Evolutionary conservation across 2,113 vertebrate species (phyloP).

Genomic region (Eurystomus gularis): DNA sequence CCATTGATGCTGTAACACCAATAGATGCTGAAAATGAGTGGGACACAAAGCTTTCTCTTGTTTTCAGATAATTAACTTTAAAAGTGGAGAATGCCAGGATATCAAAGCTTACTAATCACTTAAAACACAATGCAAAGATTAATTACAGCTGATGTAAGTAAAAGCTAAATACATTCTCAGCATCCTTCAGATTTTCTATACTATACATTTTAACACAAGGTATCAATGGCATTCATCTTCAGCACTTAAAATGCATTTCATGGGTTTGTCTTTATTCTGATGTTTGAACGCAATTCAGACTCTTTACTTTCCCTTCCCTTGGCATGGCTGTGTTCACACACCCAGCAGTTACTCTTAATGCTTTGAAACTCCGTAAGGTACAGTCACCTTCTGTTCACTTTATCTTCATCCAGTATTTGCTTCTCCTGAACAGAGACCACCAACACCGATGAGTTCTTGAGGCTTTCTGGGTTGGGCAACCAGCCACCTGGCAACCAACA

Average conservation of each 20-base stretch:
- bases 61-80: constrained; percentile 62
- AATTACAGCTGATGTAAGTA: constrained; percentile 58
- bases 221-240: constrained; percentile 54
- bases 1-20: constrained; percentile 49
- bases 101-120: constrained; percentile 60
- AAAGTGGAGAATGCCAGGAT: constrained; percentile 59
- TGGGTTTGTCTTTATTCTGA: constrained; percentile 45
- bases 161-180: constrained; percentile 58
- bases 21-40: constrained; percentile 58
- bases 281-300: constrained; percentile 62
- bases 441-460: constrained; percentile 15
- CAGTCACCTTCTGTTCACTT: constrained; percentile 15
- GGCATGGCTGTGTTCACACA: constrained; percentile 19
- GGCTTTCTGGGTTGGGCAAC: constrained; percentile 14
- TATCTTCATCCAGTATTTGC: constrained; percentile 31
- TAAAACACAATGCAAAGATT: constrained; percentile 47
- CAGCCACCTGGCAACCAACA: background rate
- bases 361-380: background rate
- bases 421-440: constrained; percentile 18
- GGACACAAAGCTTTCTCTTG: constrained; percentile 44
- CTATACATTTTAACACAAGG: constrained; percentile 60
- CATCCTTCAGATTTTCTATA: constrained; percentile 50
- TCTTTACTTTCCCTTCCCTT: constrained; percentile 35
- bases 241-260: constrained; percentile 35
- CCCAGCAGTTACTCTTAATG: constrained; percentile 37